Percentiles rank a stretch among this genome's conserved stretches.
Conservation (phyloP, 2,888 invertebrate species). For the Podabrus alpinus region DNA sequence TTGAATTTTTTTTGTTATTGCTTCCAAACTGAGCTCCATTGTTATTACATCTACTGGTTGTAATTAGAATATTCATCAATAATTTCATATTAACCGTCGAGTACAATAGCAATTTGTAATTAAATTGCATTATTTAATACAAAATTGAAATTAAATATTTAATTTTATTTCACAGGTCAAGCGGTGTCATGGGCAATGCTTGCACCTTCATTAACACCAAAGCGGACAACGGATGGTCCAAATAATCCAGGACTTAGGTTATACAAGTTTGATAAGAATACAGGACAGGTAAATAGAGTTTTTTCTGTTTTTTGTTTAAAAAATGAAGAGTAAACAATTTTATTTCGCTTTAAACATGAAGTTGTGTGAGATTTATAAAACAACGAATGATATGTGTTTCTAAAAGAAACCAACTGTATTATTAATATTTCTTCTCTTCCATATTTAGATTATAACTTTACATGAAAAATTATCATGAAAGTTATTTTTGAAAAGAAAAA, state of each 20-base stretch:
- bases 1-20: neutral
- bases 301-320: neutral
- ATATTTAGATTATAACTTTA: neutral
- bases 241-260: constrained; percentile 89
- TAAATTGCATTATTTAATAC: neutral
- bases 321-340: neutral
- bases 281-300: constrained; percentile 72
- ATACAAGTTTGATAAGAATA: constrained; percentile 86
- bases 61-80: neutral
- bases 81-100: neutral
- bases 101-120: neutral
- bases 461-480: neutral
- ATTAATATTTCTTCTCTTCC: neutral
- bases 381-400: too few species aligned
- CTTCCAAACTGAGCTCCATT: neutral
- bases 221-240: constrained; percentile 73
- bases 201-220: constrained; percentile 88
- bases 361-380: neutral
- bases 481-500: neutral
- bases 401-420: too few species aligned
- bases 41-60: neutral
- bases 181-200: constrained; percentile 88
- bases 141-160: neutral
- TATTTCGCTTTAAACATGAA: neutral
- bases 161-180: constrained; percentile 62